Evolutionary conservation across 2,797 vertebrate genomes (phyloP).

Genomic region (Ptychobarbus kaznakovi): DNA sequence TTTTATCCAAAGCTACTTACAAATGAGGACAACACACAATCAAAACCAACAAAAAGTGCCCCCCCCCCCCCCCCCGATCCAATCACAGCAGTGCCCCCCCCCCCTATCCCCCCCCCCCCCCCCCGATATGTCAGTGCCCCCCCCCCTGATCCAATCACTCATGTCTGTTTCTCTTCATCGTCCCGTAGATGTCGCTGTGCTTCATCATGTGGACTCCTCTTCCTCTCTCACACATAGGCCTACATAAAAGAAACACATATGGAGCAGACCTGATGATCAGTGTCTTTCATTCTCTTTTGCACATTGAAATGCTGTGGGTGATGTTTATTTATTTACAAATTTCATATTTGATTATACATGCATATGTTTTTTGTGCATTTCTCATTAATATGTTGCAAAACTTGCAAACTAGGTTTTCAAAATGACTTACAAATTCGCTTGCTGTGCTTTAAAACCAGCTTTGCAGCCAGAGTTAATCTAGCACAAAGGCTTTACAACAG

Average conservation of each 20-base stretch:
- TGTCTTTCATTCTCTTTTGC: neutral
- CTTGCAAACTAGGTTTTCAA: neutral
- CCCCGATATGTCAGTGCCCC: too few relatives aligned
- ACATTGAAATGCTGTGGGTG: neutral
- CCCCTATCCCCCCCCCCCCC: too few relatives aligned
- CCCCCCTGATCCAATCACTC: too few relatives aligned
- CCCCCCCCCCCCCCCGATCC: too few relatives aligned
- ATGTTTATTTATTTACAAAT: neutral
- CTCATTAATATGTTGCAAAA: neutral
- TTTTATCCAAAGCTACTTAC: too few relatives aligned
- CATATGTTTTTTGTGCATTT: neutral
- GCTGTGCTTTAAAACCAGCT: neutral
- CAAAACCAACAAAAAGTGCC: too few relatives aligned
- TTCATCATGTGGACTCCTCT: neutral
- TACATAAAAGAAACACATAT: neutral
- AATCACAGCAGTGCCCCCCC: too few relatives aligned
- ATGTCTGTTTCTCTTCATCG: neutral
- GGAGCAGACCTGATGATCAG: neutral
- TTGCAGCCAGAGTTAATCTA: neutral
- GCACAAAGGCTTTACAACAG: slow-evolving; percentile 12
- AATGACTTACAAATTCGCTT: neutral
- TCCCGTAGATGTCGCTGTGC: neutral
- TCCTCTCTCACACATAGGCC: neutral
- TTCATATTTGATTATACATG: neutral
- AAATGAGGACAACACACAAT: too few relatives aligned